Percentiles rank a stretch among this genome's conserved stretches.
phyloP scores from a whole-genome alignment of 2,113 vertebrate genomes.

The Pseudorasbora parva region DNA sequence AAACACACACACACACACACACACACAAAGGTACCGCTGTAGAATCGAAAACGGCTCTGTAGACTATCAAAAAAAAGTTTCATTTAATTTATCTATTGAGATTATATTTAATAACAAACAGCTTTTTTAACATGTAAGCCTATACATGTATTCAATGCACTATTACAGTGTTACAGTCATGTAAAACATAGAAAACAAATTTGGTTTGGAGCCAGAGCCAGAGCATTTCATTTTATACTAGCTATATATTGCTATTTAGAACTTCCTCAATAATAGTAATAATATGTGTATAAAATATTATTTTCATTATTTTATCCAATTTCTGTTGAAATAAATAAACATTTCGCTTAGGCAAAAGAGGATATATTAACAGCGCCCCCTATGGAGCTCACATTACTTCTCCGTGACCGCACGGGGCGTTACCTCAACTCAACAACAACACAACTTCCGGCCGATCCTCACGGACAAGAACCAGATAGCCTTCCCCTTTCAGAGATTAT shows the following conservation, averaged over 20 bases:
- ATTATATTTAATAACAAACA: no score
- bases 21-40: no score
- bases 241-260: background rate
- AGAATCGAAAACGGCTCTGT: no score
- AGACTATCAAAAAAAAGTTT: no score
- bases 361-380: background rate
- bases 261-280: background rate
- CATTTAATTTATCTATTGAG: no score
- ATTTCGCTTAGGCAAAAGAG: background rate
- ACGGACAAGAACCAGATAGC: constrained; percentile 54
- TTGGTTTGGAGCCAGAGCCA: background rate
- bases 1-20: no score
- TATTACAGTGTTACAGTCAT: background rate
- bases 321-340: background rate
- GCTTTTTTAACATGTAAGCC: background rate
- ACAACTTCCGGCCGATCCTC: constrained; percentile 73
- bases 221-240: no score
- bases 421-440: constrained; percentile 49
- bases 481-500: constrained; percentile 37
- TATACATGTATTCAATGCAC: background rate
- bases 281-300: background rate
- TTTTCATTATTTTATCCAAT: background rate
- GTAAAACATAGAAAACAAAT: background rate
- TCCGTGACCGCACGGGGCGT: constrained; percentile 19
- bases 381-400: background rate